Evolutionary conservation across 35 echinoderm and acorn worm species (phyloP), one percentile per base, ranked within the genome.

Genomic region (Stichopus chloronotus): DNA sequence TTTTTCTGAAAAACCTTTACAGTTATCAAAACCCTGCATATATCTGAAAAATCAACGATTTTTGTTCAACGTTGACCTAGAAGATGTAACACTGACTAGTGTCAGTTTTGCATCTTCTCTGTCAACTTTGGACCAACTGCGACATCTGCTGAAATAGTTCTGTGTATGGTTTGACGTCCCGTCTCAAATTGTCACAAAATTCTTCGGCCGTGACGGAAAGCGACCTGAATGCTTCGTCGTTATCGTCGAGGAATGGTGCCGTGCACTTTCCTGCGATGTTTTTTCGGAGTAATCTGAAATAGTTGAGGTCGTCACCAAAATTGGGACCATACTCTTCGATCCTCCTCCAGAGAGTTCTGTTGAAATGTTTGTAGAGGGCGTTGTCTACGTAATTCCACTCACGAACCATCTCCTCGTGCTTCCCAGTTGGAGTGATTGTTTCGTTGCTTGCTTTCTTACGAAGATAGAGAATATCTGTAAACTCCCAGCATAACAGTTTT

Each of bases 321-420:
- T 57, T 56, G 5, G 92, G 84, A 0, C 94, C 94, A 55, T 93
- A 95, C 16, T 90, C 87, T 16, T 58, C 65, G 57, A 95, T 91
- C 84, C 68, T 87, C 55, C 21, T 74, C 94, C 94, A 95, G 7
- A 95, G 74, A 4, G 94, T 90, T 55, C 63, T 81, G 55, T 95
- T 95, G 72, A 95, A 95, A 21, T 91, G 43, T 4, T 79, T 12
- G 74, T 95, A 95, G 20, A 95, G 77, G 9, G 60, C 74, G 5
- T 23, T 53, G 78, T 95, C 94, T 23, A 87, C 92, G 10, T 54
- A 65, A 53, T 93, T 93, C 94, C 94, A 95, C 14, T 90, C 52
- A 53, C 78, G 71, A 43, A 93, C 82, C 77, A 65, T 20, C 57
- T 9, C 58, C 4, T 30, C 24, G 10, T 88, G 54, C 22, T 63